These are phyloP conservation scores for Benthosema pterotum DNA, from an alignment of 2,797 vertebrate species.

Conservation along the genomic window DNA sequence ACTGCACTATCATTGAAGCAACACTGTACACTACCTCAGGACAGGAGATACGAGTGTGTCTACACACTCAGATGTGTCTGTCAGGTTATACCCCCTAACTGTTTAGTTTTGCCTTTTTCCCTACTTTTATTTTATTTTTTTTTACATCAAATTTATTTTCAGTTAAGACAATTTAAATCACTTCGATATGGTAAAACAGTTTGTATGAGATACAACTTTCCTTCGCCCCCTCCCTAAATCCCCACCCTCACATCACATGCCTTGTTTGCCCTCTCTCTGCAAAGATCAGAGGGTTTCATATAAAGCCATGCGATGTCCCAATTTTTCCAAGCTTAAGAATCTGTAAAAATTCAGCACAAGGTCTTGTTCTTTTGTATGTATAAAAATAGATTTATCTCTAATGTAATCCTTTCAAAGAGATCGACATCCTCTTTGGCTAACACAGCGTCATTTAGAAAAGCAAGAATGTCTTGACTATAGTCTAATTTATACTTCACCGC, in stretches of 20 bases:
- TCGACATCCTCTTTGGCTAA: slow-evolving; percentile 87
- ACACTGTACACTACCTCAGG: slow-evolving; percentile 76
- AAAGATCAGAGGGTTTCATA: slow-evolving; percentile 83
- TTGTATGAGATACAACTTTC: slow-evolving; percentile 77
- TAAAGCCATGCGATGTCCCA: slow-evolving; percentile 87
- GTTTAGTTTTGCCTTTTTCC: slow-evolving; percentile 29
- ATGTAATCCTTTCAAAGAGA: slow-evolving; percentile 90
- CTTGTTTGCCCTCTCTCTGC: slow-evolving; percentile 70
- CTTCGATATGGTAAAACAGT: slow-evolving; percentile 63
- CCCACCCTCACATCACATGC: slow-evolving; percentile 80
- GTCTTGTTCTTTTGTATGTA: slow-evolving; percentile 91
- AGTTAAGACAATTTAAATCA: slow-evolving; percentile 47
- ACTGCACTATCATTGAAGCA: slow-evolving; percentile 75
- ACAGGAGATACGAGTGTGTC: slow-evolving; percentile 63
- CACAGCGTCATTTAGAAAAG: slow-evolving; percentile 89
- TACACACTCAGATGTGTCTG: slow-evolving; percentile 58
- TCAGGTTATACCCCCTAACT: slow-evolving; percentile 51
- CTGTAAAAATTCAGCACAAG: slow-evolving; percentile 96
- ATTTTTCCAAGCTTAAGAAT: slow-evolving; percentile 93
- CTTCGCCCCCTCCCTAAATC: slow-evolving; percentile 77
- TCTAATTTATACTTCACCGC: too few relatives aligned
- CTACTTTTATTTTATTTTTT: slow-evolving; percentile 13
- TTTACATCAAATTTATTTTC: slow-evolving; percentile 54
- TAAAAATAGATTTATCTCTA: slow-evolving; percentile 97
- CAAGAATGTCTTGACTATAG: slow-evolving; percentile 83